These are phyloP conservation scores for Aleiodes leptofemur DNA, from an alignment of 2,888 invertebrate genomes.

Conservation along the genomic window DNA sequence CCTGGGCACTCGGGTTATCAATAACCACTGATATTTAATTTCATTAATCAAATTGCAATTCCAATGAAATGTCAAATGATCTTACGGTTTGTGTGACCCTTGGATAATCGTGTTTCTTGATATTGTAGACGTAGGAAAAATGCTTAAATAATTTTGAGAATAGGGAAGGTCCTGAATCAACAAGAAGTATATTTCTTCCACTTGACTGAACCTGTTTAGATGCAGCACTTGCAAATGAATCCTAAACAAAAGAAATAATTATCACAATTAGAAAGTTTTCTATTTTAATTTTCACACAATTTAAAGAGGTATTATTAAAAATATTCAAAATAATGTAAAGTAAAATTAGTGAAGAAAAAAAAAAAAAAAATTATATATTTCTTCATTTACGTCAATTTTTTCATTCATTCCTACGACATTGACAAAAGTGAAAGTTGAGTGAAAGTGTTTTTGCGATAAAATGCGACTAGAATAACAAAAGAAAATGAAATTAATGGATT, in stretches of 20 bases:
- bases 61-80: constrained; percentile 35
- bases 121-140: constrained; percentile 81
- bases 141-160: constrained; percentile 74
- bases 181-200: constrained; percentile 78
- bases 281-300: background rate
- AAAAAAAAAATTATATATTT: background rate
- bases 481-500: background rate
- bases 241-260: constrained; percentile 74
- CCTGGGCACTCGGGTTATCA: constrained; percentile 20
- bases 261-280: constrained; percentile 31
- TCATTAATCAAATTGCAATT: no score
- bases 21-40: background rate
- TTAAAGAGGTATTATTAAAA: background rate
- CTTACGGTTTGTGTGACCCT: constrained; percentile 79
- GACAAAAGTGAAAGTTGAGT: constrained; percentile 24
- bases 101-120: constrained; percentile 83
- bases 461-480: constrained; percentile 34
- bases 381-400: background rate
- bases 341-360: background rate
- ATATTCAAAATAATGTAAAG: background rate
- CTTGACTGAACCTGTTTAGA: constrained; percentile 73
- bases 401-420: background rate
- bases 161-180: constrained; percentile 78
- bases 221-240: constrained; percentile 79
- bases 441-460: constrained; percentile 35